Percentiles rank a stretch among this genome's conserved stretches.
Evolutionary conservation across 2,888 invertebrate species (phyloP).

Genomic region (Phalera bucephala): DNA sequence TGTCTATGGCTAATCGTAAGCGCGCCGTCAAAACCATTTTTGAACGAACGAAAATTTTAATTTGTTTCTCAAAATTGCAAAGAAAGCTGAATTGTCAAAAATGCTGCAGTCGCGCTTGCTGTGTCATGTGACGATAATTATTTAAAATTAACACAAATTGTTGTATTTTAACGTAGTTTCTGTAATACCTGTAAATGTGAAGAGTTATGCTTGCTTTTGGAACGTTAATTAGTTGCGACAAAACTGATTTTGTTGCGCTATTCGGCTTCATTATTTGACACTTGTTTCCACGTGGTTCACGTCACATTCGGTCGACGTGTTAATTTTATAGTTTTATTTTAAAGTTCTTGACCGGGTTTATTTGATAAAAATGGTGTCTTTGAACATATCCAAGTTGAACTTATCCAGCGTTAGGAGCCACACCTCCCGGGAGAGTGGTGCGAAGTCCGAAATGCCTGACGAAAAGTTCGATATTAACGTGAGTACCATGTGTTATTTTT

Average conservation of each 20-base stretch:
- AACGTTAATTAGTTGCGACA: slow-evolving; percentile 26
- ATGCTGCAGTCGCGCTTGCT: slow-evolving; percentile 35
- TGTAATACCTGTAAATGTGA: slow-evolving; percentile 33
- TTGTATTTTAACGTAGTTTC: slow-evolving; percentile 17
- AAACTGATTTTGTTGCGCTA: slow-evolving; percentile 35
- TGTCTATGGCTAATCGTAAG: too few relatives aligned
- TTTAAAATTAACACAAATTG: too few relatives aligned
- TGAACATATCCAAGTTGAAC: slow-evolving; percentile 72
- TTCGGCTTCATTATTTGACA: slow-evolving; percentile 58
- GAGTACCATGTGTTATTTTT: slow-evolving; percentile 35
- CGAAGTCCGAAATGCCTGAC: slow-evolving; percentile 50
- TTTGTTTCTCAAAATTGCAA: too few relatives aligned
- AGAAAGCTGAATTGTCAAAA: slow-evolving; percentile 40
- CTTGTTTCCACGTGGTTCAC: slow-evolving; percentile 77
- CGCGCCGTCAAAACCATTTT: too few relatives aligned
- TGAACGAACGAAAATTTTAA: too few relatives aligned
- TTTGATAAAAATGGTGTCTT: slow-evolving; percentile 61
- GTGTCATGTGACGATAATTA: slow-evolving; percentile 41
- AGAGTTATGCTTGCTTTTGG: slow-evolving; percentile 37
- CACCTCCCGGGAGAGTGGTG: slow-evolving; percentile 45
- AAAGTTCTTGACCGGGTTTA: slow-evolving; percentile 40
- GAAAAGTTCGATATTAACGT: slow-evolving; percentile 57
- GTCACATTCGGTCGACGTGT: slow-evolving; percentile 75
- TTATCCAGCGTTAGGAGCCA: slow-evolving; percentile 64
- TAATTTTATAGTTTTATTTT: slow-evolving; percentile 48